A percentile compares a stretch with the other conserved stretches of the same genome.
Conservation (phyloP, 2,888 invertebrate species). For the Spilarctia lutea region DNA sequence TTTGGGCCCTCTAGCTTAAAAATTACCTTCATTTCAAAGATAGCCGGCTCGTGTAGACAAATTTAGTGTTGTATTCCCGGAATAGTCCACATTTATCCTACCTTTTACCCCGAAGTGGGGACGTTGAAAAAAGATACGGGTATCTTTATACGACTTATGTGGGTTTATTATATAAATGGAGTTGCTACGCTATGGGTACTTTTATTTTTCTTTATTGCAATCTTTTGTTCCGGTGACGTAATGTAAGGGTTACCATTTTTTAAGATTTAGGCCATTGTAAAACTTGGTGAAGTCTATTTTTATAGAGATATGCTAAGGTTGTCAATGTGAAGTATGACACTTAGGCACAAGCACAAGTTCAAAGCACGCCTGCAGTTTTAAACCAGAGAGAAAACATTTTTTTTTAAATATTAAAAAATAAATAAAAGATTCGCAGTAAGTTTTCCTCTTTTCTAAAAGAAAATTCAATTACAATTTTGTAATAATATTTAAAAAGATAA, state of each 20-base stretch:
- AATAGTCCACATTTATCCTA: constrained; percentile 42
- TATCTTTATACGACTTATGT: constrained; percentile 38
- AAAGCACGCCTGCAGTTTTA: too few relatives aligned
- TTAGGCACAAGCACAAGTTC: too few relatives aligned
- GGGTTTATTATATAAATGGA: constrained; percentile 52
- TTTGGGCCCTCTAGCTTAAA: constrained; percentile 21
- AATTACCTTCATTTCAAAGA: constrained; percentile 33
- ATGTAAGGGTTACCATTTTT: constrained; percentile 16
- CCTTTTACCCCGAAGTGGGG: constrained; percentile 28
- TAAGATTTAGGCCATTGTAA: neutral
- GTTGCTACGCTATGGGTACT: constrained; percentile 24
- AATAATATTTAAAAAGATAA: too few relatives aligned
- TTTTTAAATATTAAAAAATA: too few relatives aligned
- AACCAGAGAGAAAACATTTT: too few relatives aligned
- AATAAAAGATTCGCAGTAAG: too few relatives aligned
- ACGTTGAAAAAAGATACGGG: constrained; percentile 38
- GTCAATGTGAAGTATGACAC: neutral
- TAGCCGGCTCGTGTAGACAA: constrained; percentile 32
- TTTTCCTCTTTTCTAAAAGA: too few relatives aligned
- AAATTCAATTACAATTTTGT: too few relatives aligned
- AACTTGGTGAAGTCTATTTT: neutral
- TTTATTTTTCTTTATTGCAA: constrained; percentile 46
- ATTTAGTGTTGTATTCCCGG: constrained; percentile 37
- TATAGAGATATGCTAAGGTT: neutral
- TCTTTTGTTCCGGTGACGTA: constrained; percentile 30